phyloP scores from a whole-genome alignment of 2,113 vertebrate species.

The Melanostigma gelatinosum region DNA sequence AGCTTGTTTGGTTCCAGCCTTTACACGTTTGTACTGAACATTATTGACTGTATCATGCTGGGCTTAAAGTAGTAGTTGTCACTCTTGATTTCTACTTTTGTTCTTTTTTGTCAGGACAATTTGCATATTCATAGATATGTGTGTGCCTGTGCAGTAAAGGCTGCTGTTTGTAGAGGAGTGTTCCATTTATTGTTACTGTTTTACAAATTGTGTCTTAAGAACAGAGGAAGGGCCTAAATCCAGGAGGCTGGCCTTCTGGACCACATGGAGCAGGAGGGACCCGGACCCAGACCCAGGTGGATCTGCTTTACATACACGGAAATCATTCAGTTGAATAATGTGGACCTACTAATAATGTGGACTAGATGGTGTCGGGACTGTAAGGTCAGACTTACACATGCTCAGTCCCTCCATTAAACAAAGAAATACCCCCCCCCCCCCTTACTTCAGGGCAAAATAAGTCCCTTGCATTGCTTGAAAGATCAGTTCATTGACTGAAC shows the following conservation, averaged over 20 bases:
- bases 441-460: not conserved
- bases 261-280: conserved; percentile 88
- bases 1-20: not conserved
- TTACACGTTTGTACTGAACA: not conserved
- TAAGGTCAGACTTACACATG: not conserved
- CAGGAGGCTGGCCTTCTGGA: conserved; percentile 88
- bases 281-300: conserved; percentile 89
- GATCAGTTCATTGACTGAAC: not conserved
- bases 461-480: no score
- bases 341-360: not conserved
- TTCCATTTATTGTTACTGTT: not conserved
- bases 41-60: not conserved
- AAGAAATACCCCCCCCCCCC: not conserved
- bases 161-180: not conserved
- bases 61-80: not conserved
- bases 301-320: conserved; percentile 19
- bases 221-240: conserved; percentile 87
- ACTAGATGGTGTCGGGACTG: not conserved
- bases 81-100: not conserved
- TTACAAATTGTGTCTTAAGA: conserved; percentile 73
- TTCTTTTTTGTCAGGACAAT: not conserved
- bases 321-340: not conserved
- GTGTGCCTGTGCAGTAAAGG: not conserved
- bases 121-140: not conserved
- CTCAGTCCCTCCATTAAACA: not conserved